Base-by-base conservation (phyloP, 2,888 invertebrate genomes). In the Odiellus spinosus region DNA sequence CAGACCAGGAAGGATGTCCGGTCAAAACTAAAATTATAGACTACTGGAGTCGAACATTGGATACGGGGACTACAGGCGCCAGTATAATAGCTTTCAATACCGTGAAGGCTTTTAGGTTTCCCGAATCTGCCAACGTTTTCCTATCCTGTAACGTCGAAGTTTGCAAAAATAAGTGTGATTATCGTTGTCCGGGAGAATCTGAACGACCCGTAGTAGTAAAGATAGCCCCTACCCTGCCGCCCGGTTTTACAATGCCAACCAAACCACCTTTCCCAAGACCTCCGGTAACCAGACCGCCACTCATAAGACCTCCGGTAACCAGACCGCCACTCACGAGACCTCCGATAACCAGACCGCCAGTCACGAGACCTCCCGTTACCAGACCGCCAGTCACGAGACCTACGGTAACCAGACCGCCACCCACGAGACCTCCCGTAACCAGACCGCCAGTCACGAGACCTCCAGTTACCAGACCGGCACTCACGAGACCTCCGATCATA, bases 141-240 rank as follows among this genome's bases (percentile, higher is more conserved):
- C 64, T 81, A 2, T 78, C 78, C 12, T 81, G 81, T 63, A 80
- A 80, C 58, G 76, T 81, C 52, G 79, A 80, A 71, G 77, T 77
- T 66, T 65, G 60, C 50, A 60, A 58, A 42, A 55, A 57, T n/a
- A 50, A 53, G 36, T 60, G 60, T 48, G 47, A 45, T 15, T 43
- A 41, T 12, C 21, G 45, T 5, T 58, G 58, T 42, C 14, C 48
- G 3, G 26, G 38, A 19, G 50, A 50, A 39, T 32, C 47, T 21
- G 43, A 47, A n/a, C 44, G 44, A 11, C 50, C 50, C 6, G 43
- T 40, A 2, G 19, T 42, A 15, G 42, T 42, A 32, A 10, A 2
- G 2, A 12, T 42, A 15, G 18, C 42, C 18, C 21, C 20, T 12
- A 32, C 20, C 11, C 42, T 32, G 14, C 42, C 41, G 15, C 41